Evolutionary conservation across 2,888 invertebrate genomes (phyloP).

Genomic region (Orchestes rusci): DNA sequence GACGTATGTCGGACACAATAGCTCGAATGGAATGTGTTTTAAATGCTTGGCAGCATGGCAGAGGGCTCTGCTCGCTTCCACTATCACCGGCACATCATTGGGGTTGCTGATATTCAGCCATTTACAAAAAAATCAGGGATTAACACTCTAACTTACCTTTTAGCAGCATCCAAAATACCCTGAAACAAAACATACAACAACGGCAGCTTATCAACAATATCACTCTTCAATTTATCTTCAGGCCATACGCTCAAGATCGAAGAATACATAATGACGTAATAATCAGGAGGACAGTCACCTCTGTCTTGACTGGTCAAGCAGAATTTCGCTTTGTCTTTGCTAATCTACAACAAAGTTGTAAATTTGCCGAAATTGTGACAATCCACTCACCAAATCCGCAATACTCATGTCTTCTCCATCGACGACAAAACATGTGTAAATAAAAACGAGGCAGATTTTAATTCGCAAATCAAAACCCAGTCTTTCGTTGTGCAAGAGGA

Average conservation of each 20-base stretch:
- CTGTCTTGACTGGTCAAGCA: slow-evolving; percentile 20
- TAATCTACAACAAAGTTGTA: slow-evolving; percentile 23
- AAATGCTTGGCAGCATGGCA: slow-evolving; percentile 33
- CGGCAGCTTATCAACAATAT: slow-evolving; percentile 29
- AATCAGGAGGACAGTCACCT: slow-evolving; percentile 26
- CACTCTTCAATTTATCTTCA: slow-evolving; percentile 25
- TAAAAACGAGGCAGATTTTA: slow-evolving; percentile 53
- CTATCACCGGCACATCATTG: slow-evolving; percentile 32
- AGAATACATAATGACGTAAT: slow-evolving; percentile 30
- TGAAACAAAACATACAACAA: slow-evolving; percentile 35
- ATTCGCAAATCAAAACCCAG: slow-evolving; percentile 60
- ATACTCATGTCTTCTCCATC: slow-evolving; percentile 15
- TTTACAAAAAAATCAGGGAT: slow-evolving; percentile 6
- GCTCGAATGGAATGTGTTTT: slow-evolving; percentile 27
- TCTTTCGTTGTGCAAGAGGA: slow-evolving; percentile 41
- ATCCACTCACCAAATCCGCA: slow-evolving; percentile 30
- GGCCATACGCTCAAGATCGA: slow-evolving; percentile 30
- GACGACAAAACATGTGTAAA: slow-evolving; percentile 44
- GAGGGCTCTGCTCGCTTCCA: slow-evolving; percentile 36
- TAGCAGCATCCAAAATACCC: slow-evolving; percentile 35
- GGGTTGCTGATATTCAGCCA: slow-evolving; percentile 31
- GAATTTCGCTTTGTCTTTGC: slow-evolving; percentile 14
- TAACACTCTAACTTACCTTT: slow-evolving; percentile 36
- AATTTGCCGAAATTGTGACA: no score
- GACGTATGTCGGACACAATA: slow-evolving; percentile 31